Evolutionary conservation across 2,888 invertebrate genomes (phyloP).

Genomic region (Neoascia interrupta): DNA sequence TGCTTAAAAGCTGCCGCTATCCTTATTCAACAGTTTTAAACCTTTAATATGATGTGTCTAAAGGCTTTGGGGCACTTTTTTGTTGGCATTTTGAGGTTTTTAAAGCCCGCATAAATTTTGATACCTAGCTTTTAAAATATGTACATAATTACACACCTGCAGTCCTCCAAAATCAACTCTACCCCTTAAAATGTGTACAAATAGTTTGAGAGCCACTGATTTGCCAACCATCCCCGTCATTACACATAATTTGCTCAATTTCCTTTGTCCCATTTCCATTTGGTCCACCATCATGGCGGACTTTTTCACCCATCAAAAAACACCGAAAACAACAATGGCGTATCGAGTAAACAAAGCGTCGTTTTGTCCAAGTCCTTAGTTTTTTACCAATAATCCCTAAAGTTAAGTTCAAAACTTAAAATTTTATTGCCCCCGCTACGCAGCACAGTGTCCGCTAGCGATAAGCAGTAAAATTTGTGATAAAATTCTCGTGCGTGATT

Average conservation of each 20-base stretch:
- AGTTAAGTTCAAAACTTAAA: slow-evolving; percentile 52
- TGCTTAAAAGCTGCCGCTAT: too few species aligned
- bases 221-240: not conserved
- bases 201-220: slow-evolving; percentile 15
- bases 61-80: too few species aligned
- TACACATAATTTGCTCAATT: slow-evolving; percentile 25
- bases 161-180: too few species aligned
- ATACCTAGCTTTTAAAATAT: too few species aligned
- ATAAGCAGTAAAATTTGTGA: slow-evolving; percentile 24
- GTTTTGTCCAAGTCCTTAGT: slow-evolving; percentile 75
- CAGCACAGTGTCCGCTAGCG: slow-evolving; percentile 54
- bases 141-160: too few species aligned
- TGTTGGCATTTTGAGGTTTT: too few species aligned
- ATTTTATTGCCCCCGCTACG: slow-evolving; percentile 70
- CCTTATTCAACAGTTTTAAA: too few species aligned
- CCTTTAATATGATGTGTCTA: too few species aligned
- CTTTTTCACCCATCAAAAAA: slow-evolving; percentile 63
- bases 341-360: slow-evolving; percentile 77
- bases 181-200: not conserved
- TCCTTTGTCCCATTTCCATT: slow-evolving; percentile 10
- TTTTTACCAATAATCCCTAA: slow-evolving; percentile 69
- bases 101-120: too few species aligned
- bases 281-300: slow-evolving; percentile 49
- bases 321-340: slow-evolving; percentile 74
- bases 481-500: slow-evolving; percentile 16